Conservation (phyloP, 2,888 invertebrate species). For the Eupsilia transversa region DNA sequence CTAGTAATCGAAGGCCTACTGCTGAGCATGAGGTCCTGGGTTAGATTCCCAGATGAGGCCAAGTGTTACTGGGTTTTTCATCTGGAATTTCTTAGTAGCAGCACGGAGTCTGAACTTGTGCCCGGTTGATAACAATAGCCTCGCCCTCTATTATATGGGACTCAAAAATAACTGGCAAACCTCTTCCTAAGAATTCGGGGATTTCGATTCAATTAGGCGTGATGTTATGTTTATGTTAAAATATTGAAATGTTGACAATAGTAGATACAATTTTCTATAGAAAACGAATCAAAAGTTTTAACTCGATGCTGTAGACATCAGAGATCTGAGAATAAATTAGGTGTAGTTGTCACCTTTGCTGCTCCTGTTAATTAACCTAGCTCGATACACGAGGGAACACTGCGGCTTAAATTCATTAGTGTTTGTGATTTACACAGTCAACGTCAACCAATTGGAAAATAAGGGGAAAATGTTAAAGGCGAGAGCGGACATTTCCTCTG, state of each 20-base stretch:
- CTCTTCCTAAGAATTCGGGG: not conserved
- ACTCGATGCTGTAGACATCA: not conserved
- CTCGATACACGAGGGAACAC: conserved; percentile 35
- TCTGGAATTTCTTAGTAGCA: not conserved
- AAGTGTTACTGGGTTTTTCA: not conserved
- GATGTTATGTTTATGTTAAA: not conserved
- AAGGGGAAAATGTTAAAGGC: conserved; percentile 54
- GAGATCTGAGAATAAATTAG: conserved; percentile 35
- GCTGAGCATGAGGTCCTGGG: not conserved
- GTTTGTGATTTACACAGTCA: conserved; percentile 50
- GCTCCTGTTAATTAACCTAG: conserved; percentile 37
- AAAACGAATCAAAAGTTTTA: not conserved
- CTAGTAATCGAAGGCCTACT: not conserved
- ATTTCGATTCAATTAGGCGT: not conserved
- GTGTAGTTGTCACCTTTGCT: conserved; percentile 32
- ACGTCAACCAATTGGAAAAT: conserved; percentile 54
- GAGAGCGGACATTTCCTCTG: conserved; percentile 54
- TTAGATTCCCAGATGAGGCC: not conserved
- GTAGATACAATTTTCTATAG: not conserved
- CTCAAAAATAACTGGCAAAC: not conserved
- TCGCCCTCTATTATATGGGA: not conserved
- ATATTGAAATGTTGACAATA: not conserved
- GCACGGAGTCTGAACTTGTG: not conserved
- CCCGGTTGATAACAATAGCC: not conserved
- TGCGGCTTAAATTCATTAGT: conserved; percentile 59